Base-by-base conservation (phyloP, 1,140 invertebrate species). In the Pantala flavescens region DNA sequence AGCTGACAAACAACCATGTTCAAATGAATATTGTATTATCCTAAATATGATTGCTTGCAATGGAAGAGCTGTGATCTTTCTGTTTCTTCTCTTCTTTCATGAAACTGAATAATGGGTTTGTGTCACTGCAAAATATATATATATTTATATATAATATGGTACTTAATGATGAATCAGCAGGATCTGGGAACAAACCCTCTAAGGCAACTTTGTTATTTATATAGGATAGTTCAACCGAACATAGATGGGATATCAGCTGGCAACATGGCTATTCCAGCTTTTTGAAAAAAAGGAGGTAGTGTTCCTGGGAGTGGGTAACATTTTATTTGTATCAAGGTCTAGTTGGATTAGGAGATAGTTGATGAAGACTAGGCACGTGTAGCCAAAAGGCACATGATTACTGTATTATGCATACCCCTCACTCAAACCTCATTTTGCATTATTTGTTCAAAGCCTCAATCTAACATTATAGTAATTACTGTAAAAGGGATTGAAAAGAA, bases 171-270 rank as follows among this genome's bases (percentile, higher is more conserved):
- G 49, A 63, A 63, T 63, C 49, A 63, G 49, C 49, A 63, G 49
- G 49, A 63, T 63, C 49, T 63, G 49, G 49, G 49, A 63, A 63
- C 49, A 63, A 63, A 63, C 49, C 49, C 49, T 63, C 49, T 63
- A 63, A 63, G 49, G 49, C 49, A 63, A 63, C 49, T 63, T 63
- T 63, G 49, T 63, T 63, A 63, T 63, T 63, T 63, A 63, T 19
- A 5, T 63, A 63, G 49, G 49, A 63, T 63, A 63, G 49, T 63
- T 63, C n/a, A 63, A 21, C 3, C 1, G n/a, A 63, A 63, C 49
- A 63, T 63, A 19, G 49, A 63, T 63, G 49, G 49, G 49, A 63
- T 16, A 63, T 3, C 49, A 63, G 49, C 49, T 63, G 49, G 12
- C 5, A 7, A 5, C n/a, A 21, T 63, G 49, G n/a, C n/a, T 21